These are phyloP conservation scores for Brassicogethes aeneus DNA, from an alignment of 2,888 invertebrate species.

Conservation along the genomic window DNA sequence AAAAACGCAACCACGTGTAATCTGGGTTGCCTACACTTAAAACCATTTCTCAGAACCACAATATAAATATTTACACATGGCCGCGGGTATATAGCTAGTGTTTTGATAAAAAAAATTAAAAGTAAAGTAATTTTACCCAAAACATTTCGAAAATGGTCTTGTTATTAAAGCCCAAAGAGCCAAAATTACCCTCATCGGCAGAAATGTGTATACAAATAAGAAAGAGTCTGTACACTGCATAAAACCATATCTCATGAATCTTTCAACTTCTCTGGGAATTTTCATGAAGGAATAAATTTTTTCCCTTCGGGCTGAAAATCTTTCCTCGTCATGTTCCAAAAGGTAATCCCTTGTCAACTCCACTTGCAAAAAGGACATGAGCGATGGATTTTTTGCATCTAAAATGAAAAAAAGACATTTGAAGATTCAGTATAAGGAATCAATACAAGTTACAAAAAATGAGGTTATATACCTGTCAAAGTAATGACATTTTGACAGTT, in stretches of 20 bases:
- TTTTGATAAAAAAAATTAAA: no score
- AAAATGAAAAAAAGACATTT: conserved; percentile 12
- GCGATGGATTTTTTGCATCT: conserved; percentile 38
- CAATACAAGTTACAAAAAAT: no score
- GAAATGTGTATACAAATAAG: conserved; percentile 93
- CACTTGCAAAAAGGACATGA: conserved; percentile 66
- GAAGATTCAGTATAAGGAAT: no score
- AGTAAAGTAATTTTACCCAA: conserved; percentile 64
- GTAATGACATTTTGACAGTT: no score
- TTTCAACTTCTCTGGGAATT: conserved; percentile 86
- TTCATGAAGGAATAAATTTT: conserved; percentile 96
- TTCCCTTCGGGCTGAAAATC: conserved; percentile 87
- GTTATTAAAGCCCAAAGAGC: conserved; percentile 75
- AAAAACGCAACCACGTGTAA: no score
- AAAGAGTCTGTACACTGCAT: conserved; percentile 97
- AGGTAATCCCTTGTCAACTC: conserved; percentile 90
- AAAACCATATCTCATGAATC: conserved; percentile 89
- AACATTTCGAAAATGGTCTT: conserved; percentile 63
- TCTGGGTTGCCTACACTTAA: no score
- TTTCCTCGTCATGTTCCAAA: conserved; percentile 89
- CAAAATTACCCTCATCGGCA: conserved; percentile 85
- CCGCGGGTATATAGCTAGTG: no score
- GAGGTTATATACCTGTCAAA: no score
- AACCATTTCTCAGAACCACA: no score
- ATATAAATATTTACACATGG: no score